Conservation (phyloP, 2,113 vertebrate species). For the Gavialis gangeticus region DNA sequence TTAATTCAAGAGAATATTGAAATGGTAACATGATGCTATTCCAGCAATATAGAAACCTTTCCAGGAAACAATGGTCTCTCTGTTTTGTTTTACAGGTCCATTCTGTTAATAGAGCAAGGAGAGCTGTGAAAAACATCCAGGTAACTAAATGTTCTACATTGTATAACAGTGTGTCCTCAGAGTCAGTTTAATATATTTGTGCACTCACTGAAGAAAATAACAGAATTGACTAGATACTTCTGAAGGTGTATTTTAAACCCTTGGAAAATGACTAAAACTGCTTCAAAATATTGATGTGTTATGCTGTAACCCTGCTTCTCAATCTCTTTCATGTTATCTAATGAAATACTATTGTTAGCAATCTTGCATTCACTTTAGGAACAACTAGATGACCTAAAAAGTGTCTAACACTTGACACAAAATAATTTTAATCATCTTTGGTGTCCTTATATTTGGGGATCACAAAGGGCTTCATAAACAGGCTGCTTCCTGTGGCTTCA, state of each 20-base stretch:
- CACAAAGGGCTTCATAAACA: accelerated
- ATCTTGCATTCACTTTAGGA: background rate
- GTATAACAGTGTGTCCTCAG: background rate
- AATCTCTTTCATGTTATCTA: background rate
- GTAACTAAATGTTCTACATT: constrained; percentile 39
- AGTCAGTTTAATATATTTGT: background rate
- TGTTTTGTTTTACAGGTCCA: constrained; percentile 67
- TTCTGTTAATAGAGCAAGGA: constrained; percentile 12
- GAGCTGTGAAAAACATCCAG: constrained; percentile 57
- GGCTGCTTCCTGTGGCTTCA: background rate
- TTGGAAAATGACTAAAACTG: background rate
- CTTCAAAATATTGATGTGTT: background rate
- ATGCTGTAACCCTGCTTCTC: background rate
- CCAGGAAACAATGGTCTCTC: background rate
- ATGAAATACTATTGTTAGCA: background rate
- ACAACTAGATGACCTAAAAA: background rate
- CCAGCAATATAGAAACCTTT: background rate
- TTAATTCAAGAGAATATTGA: too few relatives aligned
- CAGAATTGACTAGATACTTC: background rate
- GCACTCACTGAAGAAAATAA: background rate
- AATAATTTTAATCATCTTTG: background rate
- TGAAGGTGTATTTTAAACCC: background rate
- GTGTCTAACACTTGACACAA: background rate
- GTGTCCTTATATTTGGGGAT: background rate
- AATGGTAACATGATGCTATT: background rate